Base-by-base conservation (phyloP, 2,888 invertebrate species). In the Drosophila nigricruria region DNA sequence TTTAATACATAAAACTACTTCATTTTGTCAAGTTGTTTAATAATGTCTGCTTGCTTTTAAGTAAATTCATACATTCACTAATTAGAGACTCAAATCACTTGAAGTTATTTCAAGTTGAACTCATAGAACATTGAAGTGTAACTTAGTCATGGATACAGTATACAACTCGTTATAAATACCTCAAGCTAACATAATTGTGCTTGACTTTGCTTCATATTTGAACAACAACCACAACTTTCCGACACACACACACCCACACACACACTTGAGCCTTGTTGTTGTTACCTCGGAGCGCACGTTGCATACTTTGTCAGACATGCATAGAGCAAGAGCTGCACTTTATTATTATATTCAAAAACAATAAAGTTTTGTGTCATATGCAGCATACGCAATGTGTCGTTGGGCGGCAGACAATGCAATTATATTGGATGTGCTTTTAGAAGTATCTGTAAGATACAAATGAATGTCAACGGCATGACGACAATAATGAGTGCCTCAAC, bases 391-490 rank as follows among this genome's bases (percentile, higher is more conserved):
- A 36, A 34, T 50, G 47, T 71, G 32, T 58, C 38, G 58, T 49
- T 50, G 30, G 45, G 50, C 42, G 42, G 59, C 65, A 70, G 47
- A 73, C 66, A 76, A 79, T 70, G 64, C 71, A 82, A 80, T 82
- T 82, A 73, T 68, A 70, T 70, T 73, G 70, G 42, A 65, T 78
- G 78, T 58, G 73, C 62, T 63, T 68, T 59, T 57, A 43, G 47
- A 57, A 49, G 71, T 56, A 69, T 63, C 70, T 61, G 34, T 49
- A 45, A 70, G 73, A 76, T 60, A 67, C 77, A 77, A 82, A 82
- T 81, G 71, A 82, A 81, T 77, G 81, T 73, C 82, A 79, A 59
- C 80, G 45, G 56, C 67, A 77, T 77, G 73, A 67, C 59, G 65
- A 61, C 57, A 61, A 76, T 81, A 77, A 79, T 61, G 70, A 70